Evolutionary conservation across 2,888 invertebrate genomes (phyloP), one percentile per base, ranked within the genome.

Genomic region (Mythimna pallens): DNA sequence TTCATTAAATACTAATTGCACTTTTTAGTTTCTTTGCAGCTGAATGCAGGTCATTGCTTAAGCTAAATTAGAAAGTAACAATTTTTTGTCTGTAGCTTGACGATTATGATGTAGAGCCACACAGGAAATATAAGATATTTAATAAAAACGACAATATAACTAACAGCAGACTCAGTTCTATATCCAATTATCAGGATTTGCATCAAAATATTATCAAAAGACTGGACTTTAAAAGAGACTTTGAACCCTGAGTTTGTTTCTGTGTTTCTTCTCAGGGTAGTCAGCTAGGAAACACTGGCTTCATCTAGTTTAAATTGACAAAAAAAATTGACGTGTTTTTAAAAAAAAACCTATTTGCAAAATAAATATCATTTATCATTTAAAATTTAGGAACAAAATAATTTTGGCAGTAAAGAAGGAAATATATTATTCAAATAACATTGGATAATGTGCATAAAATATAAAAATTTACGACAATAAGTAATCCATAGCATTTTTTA

Each of bases 61-160:
- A 47, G 10, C 20, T 40, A 10, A 78, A 78, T 78, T 55, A 30
- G 40, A 50, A 70, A 34, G 47, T 70, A 61, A 14, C 7, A 6
- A 1, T 36, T 30, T 68, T 25, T 36, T 30, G n/a, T 30, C 5
- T 34, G 9, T 20, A 25, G 22, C 50, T 40, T 58, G 14, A 52
- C 3, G 22, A 43, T 40, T 14, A 52, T 1, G 34, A 43, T 34
- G n/a, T 25, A 43, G 40, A 34, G 40, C 20, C 12, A 22, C 5
- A 50, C 30, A 30, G 12, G 0, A 0, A 61, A 34, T 43, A 22
- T 7, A 14, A 0, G 12, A 52, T 20, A 25, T 22, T 47, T 55
- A 9, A 12, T 55, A 30, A 52, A 47, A 68, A 47, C 8, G 0
- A n/a, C 0, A 9, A 22, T 65, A 59, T 47, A 17, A 43, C 43